Conservation (phyloP, 2,797 vertebrate genomes). For the Lacerta viridis region DNA sequence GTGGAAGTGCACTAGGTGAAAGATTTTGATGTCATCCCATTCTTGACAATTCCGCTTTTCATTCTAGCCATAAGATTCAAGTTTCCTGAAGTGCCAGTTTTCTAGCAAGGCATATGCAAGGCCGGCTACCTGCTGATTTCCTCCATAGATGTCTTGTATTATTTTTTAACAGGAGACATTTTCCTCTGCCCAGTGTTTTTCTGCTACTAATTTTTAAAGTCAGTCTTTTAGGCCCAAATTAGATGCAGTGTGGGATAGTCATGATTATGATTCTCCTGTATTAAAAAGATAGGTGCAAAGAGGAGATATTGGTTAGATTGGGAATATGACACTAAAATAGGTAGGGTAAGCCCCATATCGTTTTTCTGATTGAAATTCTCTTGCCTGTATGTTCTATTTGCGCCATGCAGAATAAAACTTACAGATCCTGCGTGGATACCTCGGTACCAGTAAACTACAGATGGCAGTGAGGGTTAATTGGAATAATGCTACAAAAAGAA, state of each 20-base stretch:
- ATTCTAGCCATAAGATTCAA: too few relatives aligned
- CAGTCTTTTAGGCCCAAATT: not conserved
- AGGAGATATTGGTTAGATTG: not conserved
- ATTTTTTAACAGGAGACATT: not conserved
- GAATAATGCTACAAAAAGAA: not conserved
- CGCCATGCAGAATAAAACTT: not conserved
- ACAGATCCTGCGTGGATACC: not conserved
- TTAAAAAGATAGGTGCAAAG: not conserved
- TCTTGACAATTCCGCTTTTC: too few relatives aligned
- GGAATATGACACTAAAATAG: too few relatives aligned
- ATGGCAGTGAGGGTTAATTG: not conserved
- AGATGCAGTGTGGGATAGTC: too few relatives aligned
- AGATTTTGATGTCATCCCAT: not conserved
- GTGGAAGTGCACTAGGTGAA: too few relatives aligned
- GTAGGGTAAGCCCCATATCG: not conserved
- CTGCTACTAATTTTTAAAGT: not conserved
- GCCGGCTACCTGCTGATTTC: not conserved
- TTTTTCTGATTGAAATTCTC: not conserved
- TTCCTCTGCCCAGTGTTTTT: not conserved
- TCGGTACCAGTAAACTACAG: not conserved
- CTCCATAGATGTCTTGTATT: not conserved
- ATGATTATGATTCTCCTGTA: not conserved
- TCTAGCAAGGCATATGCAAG: constrained; percentile 1
- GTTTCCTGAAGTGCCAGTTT: not conserved
- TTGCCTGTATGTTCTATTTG: not conserved